phyloP scores from a whole-genome alignment of 30 jellyfish, hydroid and myxozoan species.

The Turritopsis rubra region DNA sequence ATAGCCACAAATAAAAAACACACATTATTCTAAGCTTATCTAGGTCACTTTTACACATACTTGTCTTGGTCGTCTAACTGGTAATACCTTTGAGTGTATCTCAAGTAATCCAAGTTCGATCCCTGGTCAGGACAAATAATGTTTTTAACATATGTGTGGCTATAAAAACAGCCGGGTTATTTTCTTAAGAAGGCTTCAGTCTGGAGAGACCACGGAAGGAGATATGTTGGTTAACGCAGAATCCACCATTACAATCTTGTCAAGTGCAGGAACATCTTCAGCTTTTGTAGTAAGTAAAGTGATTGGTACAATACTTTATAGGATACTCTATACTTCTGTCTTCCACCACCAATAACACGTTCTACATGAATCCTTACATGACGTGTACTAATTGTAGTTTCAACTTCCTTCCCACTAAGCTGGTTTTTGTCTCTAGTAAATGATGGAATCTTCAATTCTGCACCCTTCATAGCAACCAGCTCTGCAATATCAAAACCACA shows the following conservation, averaged over 20 bases:
- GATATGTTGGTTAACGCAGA: background rate
- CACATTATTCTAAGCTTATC: background rate
- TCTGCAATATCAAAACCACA: background rate
- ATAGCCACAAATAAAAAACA: background rate
- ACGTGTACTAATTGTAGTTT: no score
- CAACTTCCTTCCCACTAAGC: no score
- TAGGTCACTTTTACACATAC: background rate
- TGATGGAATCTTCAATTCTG: background rate
- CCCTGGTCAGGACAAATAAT: background rate
- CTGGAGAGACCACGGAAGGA: background rate
- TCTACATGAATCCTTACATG: no score
- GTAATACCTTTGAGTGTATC: background rate
- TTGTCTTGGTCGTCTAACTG: background rate
- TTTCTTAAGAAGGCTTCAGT: no score
- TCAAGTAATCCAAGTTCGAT: background rate
- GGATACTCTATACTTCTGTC: no score
- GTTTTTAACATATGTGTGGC: background rate
- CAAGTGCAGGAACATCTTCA: no score
- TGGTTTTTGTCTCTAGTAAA: background rate
- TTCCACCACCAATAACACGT: no score
- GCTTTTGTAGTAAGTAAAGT: no score
- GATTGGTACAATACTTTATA: no score
- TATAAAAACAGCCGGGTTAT: background rate
- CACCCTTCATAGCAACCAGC: background rate
- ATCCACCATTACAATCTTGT: background rate